Percentiles rank a stretch among this genome's conserved stretches.
These are phyloP conservation scores for Flexamia atlantica DNA, from an alignment of 2,888 invertebrate species.

Conservation along the genomic window DNA sequence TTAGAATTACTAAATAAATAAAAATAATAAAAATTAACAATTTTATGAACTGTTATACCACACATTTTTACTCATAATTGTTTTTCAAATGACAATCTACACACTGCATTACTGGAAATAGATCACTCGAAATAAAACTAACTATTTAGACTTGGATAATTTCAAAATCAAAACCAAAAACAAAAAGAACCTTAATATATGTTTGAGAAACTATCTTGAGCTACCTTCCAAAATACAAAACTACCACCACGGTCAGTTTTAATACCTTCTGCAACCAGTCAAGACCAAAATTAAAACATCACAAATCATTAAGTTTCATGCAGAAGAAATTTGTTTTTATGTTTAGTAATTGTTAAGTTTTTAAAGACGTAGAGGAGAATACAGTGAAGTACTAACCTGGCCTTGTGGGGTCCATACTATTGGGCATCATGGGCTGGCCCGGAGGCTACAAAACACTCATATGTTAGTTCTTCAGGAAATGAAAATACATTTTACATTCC, in stretches of 20 bases:
- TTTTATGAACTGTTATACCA: too few species aligned
- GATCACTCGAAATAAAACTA: too few species aligned
- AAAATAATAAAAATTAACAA: too few species aligned
- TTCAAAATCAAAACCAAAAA: too few species aligned
- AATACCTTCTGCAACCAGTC: conserved; percentile 10
- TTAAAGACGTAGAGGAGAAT: not conserved
- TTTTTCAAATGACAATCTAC: too few species aligned
- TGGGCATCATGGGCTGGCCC: conserved; percentile 98
- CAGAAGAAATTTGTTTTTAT: not conserved
- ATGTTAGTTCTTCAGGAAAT: conserved; percentile 5
- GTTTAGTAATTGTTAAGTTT: conserved; percentile 31
- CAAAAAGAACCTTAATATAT: too few species aligned
- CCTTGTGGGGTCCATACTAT: conserved; percentile 95
- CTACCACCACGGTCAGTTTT: conserved; percentile 23
- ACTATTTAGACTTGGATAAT: too few species aligned
- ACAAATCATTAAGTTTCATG: conserved; percentile 6
- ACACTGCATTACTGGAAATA: too few species aligned
- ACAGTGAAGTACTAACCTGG: conserved; percentile 80
- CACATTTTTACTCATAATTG: too few species aligned
- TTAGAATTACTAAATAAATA: too few species aligned
- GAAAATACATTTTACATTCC: not conserved
- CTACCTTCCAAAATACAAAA: not conserved
- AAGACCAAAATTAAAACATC: conserved; percentile 22
- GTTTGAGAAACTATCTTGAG: not conserved
- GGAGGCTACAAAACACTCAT: conserved; percentile 80